Percentiles rank a stretch among this genome's conserved stretches.
These are phyloP conservation scores for Hydropsyche tenuis DNA, from an alignment of 1,140 invertebrate genomes.

Conservation along the genomic window DNA sequence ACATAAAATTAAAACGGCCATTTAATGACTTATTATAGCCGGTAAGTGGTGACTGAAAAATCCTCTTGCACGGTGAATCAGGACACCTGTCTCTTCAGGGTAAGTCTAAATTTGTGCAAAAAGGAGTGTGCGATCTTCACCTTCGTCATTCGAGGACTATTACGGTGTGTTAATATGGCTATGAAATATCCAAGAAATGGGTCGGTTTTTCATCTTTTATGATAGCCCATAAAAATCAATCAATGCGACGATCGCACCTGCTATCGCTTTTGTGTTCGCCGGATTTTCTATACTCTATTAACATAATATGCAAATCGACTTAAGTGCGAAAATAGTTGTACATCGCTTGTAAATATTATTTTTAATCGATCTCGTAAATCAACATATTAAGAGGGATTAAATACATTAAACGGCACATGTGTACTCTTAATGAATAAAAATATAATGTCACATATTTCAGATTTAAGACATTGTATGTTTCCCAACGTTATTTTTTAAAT, in stretches of 20 bases:
- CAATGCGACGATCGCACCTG: slow-evolving; percentile 19
- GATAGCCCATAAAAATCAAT: slow-evolving; percentile 19
- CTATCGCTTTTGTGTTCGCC: no score
- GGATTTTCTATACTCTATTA: no score
- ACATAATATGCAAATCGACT: slow-evolving; percentile 2
- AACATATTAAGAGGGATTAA: no score
- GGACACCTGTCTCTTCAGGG: not conserved
- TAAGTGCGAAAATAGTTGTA: slow-evolving; percentile 9
- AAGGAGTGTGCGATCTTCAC: not conserved
- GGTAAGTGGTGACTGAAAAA: slow-evolving; percentile 13
- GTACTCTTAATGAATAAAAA: no score
- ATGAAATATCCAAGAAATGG: not conserved
- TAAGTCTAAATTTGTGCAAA: not conserved
- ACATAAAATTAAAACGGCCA: slow-evolving; percentile 27
- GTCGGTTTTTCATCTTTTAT: slow-evolving; percentile 4
- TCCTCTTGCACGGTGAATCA: not conserved
- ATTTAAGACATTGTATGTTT: no score
- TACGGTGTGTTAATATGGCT: not conserved
- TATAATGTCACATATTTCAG: no score
- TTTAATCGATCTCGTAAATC: slow-evolving; percentile 12
- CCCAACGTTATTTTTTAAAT: no score
- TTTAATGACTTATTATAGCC: slow-evolving; percentile 28
- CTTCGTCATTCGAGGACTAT: not conserved
- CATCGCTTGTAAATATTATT: slow-evolving; percentile 24
- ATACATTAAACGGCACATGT: no score